Evolutionary conservation across 2,888 invertebrate species (phyloP).

Genomic region (Ferdinandea cuprea): DNA sequence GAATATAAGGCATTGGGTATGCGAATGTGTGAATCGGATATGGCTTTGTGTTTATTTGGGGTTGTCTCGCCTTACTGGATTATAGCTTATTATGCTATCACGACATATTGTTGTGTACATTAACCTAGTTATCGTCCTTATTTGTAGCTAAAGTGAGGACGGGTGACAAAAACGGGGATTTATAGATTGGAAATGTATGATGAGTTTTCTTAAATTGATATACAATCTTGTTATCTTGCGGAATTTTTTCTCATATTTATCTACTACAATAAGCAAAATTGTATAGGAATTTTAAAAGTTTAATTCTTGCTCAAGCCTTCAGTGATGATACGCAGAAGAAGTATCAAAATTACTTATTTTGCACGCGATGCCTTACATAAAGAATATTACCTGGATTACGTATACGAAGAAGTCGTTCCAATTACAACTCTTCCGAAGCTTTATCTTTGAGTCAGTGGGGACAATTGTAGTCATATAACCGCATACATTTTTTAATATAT

Average conservation of each 20-base stretch:
- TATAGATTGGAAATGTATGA: conserved; percentile 6
- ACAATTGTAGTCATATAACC: too few relatives aligned
- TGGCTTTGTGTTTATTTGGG: neutral
- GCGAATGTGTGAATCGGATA: neutral
- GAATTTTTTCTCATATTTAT: neutral
- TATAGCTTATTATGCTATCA: conserved; percentile 60
- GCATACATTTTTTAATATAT: too few relatives aligned
- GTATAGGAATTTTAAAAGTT: neutral
- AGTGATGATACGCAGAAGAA: neutral
- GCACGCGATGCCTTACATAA: too few relatives aligned
- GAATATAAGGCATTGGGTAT: conserved; percentile 5
- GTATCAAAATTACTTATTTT: neutral
- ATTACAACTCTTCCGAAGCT: too few relatives aligned
- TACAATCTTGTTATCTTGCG: neutral
- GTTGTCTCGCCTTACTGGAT: conserved; percentile 39
- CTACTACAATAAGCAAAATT: neutral
- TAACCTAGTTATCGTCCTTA: conserved; percentile 56
- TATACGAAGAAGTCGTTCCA: too few relatives aligned
- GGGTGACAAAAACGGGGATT: neutral
- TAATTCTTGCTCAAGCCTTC: neutral
- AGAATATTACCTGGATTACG: too few relatives aligned
- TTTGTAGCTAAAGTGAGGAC: conserved; percentile 2
- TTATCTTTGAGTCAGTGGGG: too few relatives aligned
- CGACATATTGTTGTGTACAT: conserved; percentile 68
- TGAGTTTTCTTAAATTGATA: neutral